Evolutionary conservation across 2,888 invertebrate genomes (phyloP).

Genomic region (Xestia xanthographa): DNA sequence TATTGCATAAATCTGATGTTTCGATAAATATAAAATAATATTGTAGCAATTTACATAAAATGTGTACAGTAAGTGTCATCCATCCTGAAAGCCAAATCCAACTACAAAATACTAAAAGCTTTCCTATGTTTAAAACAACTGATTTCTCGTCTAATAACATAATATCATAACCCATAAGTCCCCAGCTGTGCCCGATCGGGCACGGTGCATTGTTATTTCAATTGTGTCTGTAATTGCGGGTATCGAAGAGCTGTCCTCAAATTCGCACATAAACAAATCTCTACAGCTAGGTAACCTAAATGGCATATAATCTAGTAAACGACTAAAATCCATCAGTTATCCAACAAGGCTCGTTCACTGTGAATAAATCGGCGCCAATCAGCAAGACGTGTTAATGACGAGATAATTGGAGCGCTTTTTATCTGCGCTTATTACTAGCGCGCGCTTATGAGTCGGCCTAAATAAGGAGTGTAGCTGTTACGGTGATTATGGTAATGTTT

Average conservation of each 20-base stretch:
- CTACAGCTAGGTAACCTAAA: constrained; percentile 29
- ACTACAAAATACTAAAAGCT: too few species aligned
- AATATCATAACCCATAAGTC: too few species aligned
- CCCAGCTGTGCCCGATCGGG: too few species aligned
- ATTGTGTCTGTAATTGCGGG: too few species aligned
- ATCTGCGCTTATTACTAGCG: constrained; percentile 45
- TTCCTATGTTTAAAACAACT: too few species aligned
- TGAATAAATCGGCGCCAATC: constrained; percentile 57
- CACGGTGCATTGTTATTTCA: too few species aligned
- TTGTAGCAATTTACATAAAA: too few species aligned
- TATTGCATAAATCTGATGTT: background rate
- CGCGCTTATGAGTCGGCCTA: constrained; percentile 42
- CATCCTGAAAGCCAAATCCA: too few species aligned
- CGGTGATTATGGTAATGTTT: constrained; percentile 26
- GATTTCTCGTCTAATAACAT: too few species aligned
- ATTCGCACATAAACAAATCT: too few species aligned
- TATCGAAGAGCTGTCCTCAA: too few species aligned
- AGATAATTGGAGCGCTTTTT: constrained; percentile 56
- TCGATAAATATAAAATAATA: background rate
- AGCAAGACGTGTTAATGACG: constrained; percentile 56
- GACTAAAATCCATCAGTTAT: constrained; percentile 33
- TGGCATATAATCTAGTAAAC: constrained; percentile 28
- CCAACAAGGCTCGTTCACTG: constrained; percentile 40
- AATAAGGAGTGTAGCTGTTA: constrained; percentile 38
- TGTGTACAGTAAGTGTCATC: too few species aligned